Base-by-base conservation (phyloP, 2,113 vertebrate genomes). In the Barnardius zonarius region DNA sequence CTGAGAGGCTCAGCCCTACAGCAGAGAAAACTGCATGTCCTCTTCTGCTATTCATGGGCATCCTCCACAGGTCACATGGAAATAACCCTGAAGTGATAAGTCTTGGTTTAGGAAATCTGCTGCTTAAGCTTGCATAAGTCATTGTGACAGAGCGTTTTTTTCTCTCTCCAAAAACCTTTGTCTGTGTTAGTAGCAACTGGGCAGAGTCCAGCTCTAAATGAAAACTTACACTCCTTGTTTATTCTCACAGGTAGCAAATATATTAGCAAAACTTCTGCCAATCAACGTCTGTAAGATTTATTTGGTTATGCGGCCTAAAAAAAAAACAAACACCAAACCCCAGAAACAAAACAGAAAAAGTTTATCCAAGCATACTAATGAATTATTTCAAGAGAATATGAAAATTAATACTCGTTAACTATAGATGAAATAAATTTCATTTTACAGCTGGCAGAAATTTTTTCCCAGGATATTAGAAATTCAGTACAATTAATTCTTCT, bases 61-160 rank as follows among this genome's bases (percentile, higher is more conserved):
- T 97, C 97, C 97, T 97, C 96, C 95, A 90, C 97, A 98, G 98
- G 98, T 98, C 98, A 98, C 97, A 94, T 96, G 98, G 98, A 98
- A 98, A 98, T 98, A 98, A 98, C 98, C 98, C 97, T 90, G 96
- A 98, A 98, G 98, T 97, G 97, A 97, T 98, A 98, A 98, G 97
- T 98, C 97, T 98, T 96, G 82, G 97, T 98, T 98, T 98, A 97
- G 97, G 97, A 98, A 98, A 97, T 98, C 96, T 96, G 94, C 88
- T 96, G 93, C 97, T 98, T 98, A 97, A 98, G 96, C 97, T 97
- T 94, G 92, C 95, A 85, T 97, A 98, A 98, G 95, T 98, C 97
- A 97, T 90, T 97, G 95, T 98, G 97, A 97, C 96, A 97, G 95
- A 96, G 94, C 11, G 5, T 27, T 84, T 64, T 61, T 88, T 95